These are phyloP conservation scores for Latrodectus geometricus DNA, from an alignment of 1,140 invertebrate species.

Conservation along the genomic window DNA sequence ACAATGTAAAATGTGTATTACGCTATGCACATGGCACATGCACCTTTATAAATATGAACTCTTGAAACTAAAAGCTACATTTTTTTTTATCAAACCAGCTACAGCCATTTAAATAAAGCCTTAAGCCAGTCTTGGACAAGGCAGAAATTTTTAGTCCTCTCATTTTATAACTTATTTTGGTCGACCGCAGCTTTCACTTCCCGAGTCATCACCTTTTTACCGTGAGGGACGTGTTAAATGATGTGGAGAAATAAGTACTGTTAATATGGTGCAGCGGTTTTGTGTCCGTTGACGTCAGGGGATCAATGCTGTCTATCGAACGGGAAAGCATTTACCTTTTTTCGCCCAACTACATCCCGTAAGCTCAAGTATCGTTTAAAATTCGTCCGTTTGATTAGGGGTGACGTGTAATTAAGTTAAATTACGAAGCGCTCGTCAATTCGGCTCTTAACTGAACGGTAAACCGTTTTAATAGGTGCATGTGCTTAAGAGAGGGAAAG, in stretches of 20 bases:
- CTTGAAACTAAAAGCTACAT: no score
- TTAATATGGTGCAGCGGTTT: slow-evolving; percentile 25
- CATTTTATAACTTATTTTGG: neutral
- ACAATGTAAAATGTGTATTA: no score
- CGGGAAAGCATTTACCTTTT: slow-evolving; percentile 5
- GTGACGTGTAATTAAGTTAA: slow-evolving; percentile 51
- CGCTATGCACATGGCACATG: no score
- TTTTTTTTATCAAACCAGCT: no score
- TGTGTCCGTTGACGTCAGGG: slow-evolving; percentile 27
- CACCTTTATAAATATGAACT: no score
- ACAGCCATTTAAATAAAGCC: no score
- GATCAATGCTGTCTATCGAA: slow-evolving; percentile 43
- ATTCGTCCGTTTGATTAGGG: slow-evolving; percentile 44
- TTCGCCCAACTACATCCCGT: neutral
- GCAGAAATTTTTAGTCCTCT: no score
- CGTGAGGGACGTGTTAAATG: slow-evolving; percentile 9
- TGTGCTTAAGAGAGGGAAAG: neutral
- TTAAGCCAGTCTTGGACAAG: no score
- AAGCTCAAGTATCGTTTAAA: slow-evolving; percentile 50
- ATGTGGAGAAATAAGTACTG: slow-evolving; percentile 1
- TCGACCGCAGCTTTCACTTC: neutral
- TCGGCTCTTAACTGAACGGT: slow-evolving; percentile 6
- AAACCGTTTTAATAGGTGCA: slow-evolving; percentile 21
- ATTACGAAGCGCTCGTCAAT: slow-evolving; percentile 35
- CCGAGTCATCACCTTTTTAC: neutral